A percentile compares a stretch with the other conserved stretches of the same genome.
These are phyloP conservation scores for Larimichthys polyactis DNA, from an alignment of 2,113 vertebrate genomes.

Conservation along the genomic window DNA sequence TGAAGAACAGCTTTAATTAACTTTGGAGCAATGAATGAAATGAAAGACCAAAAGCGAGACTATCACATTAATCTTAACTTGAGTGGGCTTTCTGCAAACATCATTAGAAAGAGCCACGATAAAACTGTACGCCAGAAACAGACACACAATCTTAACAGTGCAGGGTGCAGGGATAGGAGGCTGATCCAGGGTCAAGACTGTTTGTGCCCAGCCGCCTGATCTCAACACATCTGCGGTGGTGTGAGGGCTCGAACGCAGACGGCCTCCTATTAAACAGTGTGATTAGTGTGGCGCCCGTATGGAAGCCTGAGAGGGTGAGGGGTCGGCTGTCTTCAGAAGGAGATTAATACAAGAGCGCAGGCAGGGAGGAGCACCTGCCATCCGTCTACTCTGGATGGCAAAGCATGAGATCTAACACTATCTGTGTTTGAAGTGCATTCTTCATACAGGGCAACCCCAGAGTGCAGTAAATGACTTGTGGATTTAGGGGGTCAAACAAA, in stretches of 20 bases:
- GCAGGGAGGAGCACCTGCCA: conserved; percentile 57
- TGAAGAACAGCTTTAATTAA: not conserved
- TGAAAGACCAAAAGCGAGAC: not conserved
- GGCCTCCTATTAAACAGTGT: conserved; percentile 49
- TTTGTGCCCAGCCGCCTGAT: conserved; percentile 39
- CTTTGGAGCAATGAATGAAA: not conserved
- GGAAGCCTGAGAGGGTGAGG: conserved; percentile 44
- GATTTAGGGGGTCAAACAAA: not conserved
- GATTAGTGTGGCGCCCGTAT: conserved; percentile 69
- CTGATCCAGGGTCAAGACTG: conserved; percentile 48
- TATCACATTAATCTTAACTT: not conserved
- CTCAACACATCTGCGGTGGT: conserved; percentile 37
- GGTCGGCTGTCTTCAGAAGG: conserved; percentile 43
- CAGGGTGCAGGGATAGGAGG: not conserved
- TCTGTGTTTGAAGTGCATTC: conserved; percentile 37
- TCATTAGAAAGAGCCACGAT: not conserved
- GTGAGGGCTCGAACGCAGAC: conserved; percentile 35
- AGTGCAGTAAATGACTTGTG: conserved; percentile 7
- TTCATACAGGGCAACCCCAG: not conserved
- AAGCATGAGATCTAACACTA: conserved; percentile 19
- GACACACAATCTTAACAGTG: conserved; percentile 5
- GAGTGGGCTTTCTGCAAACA: not conserved
- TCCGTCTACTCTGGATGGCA: conserved; percentile 12
- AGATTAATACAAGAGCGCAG: conserved; percentile 58
- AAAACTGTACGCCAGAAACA: conserved; percentile 24